A percentile compares a stretch with the other conserved stretches of the same genome.
Evolutionary conservation across 2,797 vertebrate genomes (phyloP).

Genomic region (Hoplostethus atlanticus): DNA sequence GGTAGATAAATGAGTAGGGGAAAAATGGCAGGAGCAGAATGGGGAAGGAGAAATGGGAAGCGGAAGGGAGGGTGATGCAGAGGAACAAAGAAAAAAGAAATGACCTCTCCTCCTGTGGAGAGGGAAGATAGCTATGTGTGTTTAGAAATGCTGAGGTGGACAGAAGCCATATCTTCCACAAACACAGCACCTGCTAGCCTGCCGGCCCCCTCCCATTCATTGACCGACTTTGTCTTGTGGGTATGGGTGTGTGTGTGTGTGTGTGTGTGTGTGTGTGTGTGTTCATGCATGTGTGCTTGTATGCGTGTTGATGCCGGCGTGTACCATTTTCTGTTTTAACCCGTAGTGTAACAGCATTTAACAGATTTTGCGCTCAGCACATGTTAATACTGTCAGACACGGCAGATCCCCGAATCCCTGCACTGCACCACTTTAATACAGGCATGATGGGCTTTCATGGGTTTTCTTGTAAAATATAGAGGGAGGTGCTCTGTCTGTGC

Average conservation of each 20-base stretch:
- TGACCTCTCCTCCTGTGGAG: constrained; percentile 79
- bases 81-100: constrained; percentile 65
- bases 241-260: constrained; percentile 21
- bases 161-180: constrained; percentile 81
- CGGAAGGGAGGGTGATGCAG: constrained; percentile 51
- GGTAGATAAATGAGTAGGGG: constrained; percentile 66
- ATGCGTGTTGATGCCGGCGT: not conserved
- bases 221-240: constrained; percentile 70
- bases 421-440: constrained; percentile 67
- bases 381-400: constrained; percentile 47
- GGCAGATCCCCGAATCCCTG: constrained; percentile 58
- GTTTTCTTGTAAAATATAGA: constrained; percentile 55
- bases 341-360: constrained; percentile 24
- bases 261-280: not conserved
- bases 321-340: constrained; percentile 59
- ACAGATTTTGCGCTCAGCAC: constrained; percentile 36
- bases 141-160: constrained; percentile 84
- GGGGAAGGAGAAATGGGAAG: constrained; percentile 41
- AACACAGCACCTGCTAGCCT: constrained; percentile 76
- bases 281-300: not conserved
- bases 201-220: constrained; percentile 68
- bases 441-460: constrained; percentile 57
- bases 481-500: constrained; percentile 18
- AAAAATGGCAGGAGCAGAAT: constrained; percentile 53
- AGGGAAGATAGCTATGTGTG: constrained; percentile 74